Percentiles rank a stretch among this genome's conserved stretches.
Evolutionary conservation across 2,797 vertebrate genomes (phyloP).

Genomic region (Limosa lapponica): DNA sequence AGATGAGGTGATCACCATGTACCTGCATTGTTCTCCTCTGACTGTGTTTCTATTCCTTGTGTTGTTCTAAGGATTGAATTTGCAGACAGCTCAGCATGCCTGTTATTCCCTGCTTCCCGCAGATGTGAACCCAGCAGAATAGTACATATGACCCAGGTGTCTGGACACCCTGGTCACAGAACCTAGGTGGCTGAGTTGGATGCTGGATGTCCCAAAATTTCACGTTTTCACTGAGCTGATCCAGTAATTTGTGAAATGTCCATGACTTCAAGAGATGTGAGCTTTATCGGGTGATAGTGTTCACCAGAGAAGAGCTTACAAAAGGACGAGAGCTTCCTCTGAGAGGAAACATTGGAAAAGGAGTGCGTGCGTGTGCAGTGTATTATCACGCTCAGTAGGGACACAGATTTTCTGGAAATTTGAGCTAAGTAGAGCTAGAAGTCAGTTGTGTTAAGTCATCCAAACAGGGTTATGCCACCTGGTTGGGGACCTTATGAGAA

Average conservation of each 20-base stretch:
- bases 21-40: not conserved
- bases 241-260: not conserved
- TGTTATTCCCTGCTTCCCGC: not conserved
- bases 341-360: not conserved
- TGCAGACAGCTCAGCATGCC: not conserved
- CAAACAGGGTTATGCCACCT: constrained; percentile 8
- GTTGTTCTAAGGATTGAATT: not conserved
- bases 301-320: not conserved
- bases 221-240: not conserved
- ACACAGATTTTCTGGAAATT: constrained; percentile 31
- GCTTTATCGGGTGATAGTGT: not conserved
- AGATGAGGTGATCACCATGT: not conserved
- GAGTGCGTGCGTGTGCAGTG: not conserved
- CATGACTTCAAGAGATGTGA: not conserved
- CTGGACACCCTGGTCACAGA: not conserved
- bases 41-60: not conserved
- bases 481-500: not conserved
- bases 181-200: not conserved
- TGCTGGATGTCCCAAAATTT: not conserved
- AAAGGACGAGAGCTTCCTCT: not conserved
- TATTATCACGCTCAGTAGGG: constrained; percentile 9
- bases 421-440: constrained; percentile 16
- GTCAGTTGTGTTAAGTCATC: constrained; percentile 19
- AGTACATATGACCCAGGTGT: not conserved
- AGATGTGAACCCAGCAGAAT: not conserved